Evolutionary conservation across 2,888 invertebrate species (phyloP), one percentile per base, ranked within the genome.

Genomic region (Galeruca laticollis): DNA sequence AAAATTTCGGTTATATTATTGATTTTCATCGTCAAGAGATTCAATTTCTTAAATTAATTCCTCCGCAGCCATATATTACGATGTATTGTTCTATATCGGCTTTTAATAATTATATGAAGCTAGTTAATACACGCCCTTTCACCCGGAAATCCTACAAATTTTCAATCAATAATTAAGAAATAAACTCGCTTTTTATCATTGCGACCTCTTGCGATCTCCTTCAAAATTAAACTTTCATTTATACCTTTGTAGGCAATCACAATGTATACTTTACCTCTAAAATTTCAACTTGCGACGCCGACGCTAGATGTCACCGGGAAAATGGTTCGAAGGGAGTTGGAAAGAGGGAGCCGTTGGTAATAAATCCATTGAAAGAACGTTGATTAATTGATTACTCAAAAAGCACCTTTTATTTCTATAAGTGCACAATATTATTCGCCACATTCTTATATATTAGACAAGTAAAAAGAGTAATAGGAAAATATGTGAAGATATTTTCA

Each of bases 111-210:
- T 47, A 47, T 6, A 47, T 15, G 8, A 52, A 20, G 21, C 26
- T 13, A n/a, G 20, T 52, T 52, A 21, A 52, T 26, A 52, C 52
- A 52, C 52, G 26, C 52, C 52, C 52, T 47, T 47, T 26, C 52
- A 52, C 52, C 52, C 52, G 21, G 21, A 26, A 21, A 52, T 52
- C 26, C 52, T 13, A 52, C 52, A 52, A 52, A 52, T 52, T 52
- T 20, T 26, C 52, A 52, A 52, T 52, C 52, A 52, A 52, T 52
- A 52, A 52, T 52, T 26, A 52, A 21, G 52, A 52, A 52, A 21
- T 52, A 52, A 26, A 52, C 11, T 52, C 21, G 13, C 51, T 52
- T 26, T 52, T 21, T 52, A 26, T 21, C 21, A 13, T 0, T 52
- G 52, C 26, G 52, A 26, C 26, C 52, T 52, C 26, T 26, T 26